Evolutionary conservation across 2,888 invertebrate species (phyloP).

Genomic region (Torymus texanus): DNA sequence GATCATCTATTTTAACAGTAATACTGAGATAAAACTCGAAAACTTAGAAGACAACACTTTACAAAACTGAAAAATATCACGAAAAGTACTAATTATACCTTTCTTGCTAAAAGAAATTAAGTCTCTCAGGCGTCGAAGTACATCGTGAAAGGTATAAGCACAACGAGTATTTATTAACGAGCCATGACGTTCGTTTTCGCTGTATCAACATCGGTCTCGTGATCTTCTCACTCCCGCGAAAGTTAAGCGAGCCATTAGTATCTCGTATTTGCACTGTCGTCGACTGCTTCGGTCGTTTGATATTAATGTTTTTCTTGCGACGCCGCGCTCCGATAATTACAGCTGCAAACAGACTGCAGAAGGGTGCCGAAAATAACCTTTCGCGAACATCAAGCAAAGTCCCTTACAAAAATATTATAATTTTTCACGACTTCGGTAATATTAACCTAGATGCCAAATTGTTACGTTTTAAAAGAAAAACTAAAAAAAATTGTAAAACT

Average conservation of each 20-base stretch:
- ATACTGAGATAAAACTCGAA: too few species aligned
- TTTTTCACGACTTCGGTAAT: too few species aligned
- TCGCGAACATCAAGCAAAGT: conserved; percentile 30
- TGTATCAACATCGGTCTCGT: conserved; percentile 56
- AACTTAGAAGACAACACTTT: too few species aligned
- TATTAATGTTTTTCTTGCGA: conserved; percentile 74
- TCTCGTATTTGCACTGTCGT: conserved; percentile 69
- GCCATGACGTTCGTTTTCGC: conserved; percentile 6
- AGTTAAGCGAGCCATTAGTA: conserved; percentile 70
- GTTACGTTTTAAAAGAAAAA: too few species aligned
- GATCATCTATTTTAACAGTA: too few species aligned
- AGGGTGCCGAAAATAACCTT: conserved; percentile 23
- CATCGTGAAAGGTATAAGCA: not conserved
- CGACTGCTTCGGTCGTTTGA: conserved; percentile 64
- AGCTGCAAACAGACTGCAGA: conserved; percentile 62
- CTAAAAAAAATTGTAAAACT: too few species aligned
- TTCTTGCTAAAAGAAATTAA: too few species aligned
- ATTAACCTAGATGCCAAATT: too few species aligned
- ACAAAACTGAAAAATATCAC: too few species aligned
- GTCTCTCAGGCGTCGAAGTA: not conserved
- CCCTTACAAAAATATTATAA: not conserved
- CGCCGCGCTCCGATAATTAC: conserved; percentile 68
- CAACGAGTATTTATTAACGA: conserved; percentile 31
- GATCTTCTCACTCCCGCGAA: conserved; percentile 60
- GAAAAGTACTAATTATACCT: too few species aligned